Evolutionary conservation across 1,140 invertebrate species (phyloP).

Genomic region (Onthophagus taurus): DNA sequence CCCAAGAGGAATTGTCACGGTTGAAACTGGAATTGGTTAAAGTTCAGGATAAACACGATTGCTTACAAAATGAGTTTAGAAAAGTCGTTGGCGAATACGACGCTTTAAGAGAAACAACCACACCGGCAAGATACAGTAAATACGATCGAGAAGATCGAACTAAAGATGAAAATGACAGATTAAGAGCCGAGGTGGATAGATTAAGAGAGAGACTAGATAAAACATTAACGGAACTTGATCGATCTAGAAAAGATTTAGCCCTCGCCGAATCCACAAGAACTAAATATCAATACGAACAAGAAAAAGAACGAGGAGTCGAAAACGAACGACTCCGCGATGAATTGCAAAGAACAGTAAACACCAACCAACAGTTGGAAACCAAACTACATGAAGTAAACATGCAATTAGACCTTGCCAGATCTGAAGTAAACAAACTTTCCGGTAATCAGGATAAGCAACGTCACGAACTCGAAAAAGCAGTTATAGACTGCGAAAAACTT

Average conservation of each 20-base stretch:
- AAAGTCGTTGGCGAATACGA: conserved; percentile 71
- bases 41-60: conserved; percentile 82
- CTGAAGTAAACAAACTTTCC: conserved; percentile 63
- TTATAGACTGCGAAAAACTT: conserved; percentile 78
- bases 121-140: conserved; percentile 63
- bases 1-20: conserved; percentile 78
- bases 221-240: conserved; percentile 64
- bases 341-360: conserved; percentile 56
- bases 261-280: conserved; percentile 64
- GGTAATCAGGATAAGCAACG: conserved; percentile 67
- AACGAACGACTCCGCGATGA: conserved; percentile 60
- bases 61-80: conserved; percentile 69
- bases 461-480: conserved; percentile 63
- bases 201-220: conserved; percentile 76
- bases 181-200: conserved; percentile 74
- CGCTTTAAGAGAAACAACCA: conserved; percentile 49
- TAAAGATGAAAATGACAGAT: conserved; percentile 69
- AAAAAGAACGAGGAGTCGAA: conserved; percentile 60
- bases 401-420: conserved; percentile 67
- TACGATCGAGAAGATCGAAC: conserved; percentile 63
- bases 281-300: conserved; percentile 83
- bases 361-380: conserved; percentile 61
- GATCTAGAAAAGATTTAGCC: conserved; percentile 64
- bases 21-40: conserved; percentile 83
- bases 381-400: conserved; percentile 68